phyloP scores from a whole-genome alignment of 2,113 vertebrate genomes.

The Alexandromys fortis region DNA sequence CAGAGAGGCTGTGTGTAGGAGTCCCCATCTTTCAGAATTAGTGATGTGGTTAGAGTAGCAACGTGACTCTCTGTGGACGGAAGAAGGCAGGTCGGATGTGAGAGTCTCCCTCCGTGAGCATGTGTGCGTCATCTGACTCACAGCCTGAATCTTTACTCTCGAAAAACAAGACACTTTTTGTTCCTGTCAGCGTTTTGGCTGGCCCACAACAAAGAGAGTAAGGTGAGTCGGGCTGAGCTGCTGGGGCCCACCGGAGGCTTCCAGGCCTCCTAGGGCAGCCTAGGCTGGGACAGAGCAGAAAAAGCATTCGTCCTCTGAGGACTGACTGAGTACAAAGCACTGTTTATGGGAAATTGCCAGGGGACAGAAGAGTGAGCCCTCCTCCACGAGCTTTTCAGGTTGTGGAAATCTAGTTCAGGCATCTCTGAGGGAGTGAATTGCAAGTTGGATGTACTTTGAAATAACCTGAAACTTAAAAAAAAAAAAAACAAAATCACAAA shows the following conservation, averaged over 20 bases:
- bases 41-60: slow-evolving; percentile 81
- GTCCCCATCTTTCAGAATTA: slow-evolving; percentile 82
- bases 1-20: slow-evolving; percentile 70
- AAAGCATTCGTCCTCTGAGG: background rate
- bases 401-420: background rate
- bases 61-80: slow-evolving; percentile 83
- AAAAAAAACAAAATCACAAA: background rate
- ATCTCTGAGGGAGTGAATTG: slow-evolving; percentile 33
- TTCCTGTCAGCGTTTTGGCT: slow-evolving; percentile 81
- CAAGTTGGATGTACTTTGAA: background rate
- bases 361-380: background rate
- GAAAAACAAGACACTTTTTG: slow-evolving; percentile 82
- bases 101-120: slow-evolving; percentile 68
- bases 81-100: slow-evolving; percentile 72
- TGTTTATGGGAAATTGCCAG: background rate
- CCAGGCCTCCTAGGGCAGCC: background rate
- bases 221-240: background rate
- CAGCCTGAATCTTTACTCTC: slow-evolving; percentile 80
- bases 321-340: background rate
- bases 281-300: background rate
- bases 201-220: slow-evolving; percentile 37
- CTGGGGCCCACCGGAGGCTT: background rate
- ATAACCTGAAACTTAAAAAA: slow-evolving; percentile 4
- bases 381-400: background rate
- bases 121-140: slow-evolving; percentile 84